Conservation (phyloP, 2,888 invertebrate species). For the Chloromyia formosa region DNA sequence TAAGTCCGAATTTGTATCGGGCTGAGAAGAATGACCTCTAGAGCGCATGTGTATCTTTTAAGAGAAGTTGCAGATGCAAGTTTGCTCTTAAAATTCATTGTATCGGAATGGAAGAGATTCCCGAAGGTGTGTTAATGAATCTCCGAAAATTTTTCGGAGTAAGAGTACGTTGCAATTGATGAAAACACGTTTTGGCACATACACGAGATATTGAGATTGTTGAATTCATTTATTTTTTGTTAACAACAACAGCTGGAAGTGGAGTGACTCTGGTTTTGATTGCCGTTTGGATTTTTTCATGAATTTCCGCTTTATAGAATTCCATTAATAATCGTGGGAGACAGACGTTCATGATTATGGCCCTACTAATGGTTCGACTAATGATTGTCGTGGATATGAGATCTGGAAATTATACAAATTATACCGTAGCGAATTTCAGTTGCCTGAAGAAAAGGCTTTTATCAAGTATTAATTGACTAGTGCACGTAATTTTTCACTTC, state of each 20-base stretch:
- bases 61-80: background rate
- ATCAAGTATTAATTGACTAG: too few relatives aligned
- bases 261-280: background rate
- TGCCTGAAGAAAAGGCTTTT: too few relatives aligned
- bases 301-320: background rate
- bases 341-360: too few relatives aligned
- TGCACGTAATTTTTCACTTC: too few relatives aligned
- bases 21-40: background rate
- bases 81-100: background rate
- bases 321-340: background rate
- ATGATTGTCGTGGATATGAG: too few relatives aligned
- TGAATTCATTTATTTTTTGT: conserved; percentile 2
- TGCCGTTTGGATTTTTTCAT: background rate
- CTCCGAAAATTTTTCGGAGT: conserved; percentile 23
- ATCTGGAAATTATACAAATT: too few relatives aligned
- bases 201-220: background rate
- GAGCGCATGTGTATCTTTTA: background rate
- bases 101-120: background rate
- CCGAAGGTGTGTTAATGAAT: background rate
- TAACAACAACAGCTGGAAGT: conserved; percentile 22
- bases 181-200: conserved; percentile 16
- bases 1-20: conserved; percentile 10
- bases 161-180: background rate
- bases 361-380: too few relatives aligned
- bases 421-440: too few relatives aligned